Percentiles rank a stretch among this genome's conserved stretches.
These are phyloP conservation scores for Falcaria lacertinaria DNA, from an alignment of 2,888 invertebrate genomes.

Conservation along the genomic window DNA sequence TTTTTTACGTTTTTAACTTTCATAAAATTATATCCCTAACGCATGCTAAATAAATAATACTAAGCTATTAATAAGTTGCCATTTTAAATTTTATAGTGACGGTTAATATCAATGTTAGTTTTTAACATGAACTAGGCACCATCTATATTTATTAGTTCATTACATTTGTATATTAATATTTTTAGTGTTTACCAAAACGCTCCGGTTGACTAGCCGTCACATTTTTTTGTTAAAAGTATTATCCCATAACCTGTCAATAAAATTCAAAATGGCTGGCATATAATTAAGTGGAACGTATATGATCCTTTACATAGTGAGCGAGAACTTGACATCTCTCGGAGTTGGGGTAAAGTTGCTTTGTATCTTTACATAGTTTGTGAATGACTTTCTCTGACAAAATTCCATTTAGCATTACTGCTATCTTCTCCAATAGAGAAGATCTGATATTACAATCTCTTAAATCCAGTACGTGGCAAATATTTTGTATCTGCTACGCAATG, in stretches of 20 bases:
- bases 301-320: constrained; percentile 45
- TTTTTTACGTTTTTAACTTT: constrained; percentile 39
- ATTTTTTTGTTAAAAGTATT: not conserved
- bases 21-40: constrained; percentile 46
- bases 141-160: not conserved
- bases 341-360: constrained; percentile 7
- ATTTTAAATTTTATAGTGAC: constrained; percentile 37
- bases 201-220: not conserved
- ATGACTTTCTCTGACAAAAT: no score
- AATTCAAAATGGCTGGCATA: constrained; percentile 48
- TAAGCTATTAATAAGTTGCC: constrained; percentile 48
- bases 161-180: not conserved
- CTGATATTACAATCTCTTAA: no score
- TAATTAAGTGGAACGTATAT: constrained; percentile 47
- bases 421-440: no score
- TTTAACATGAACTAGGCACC: constrained; percentile 3
- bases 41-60: constrained; percentile 76
- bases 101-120: constrained; percentile 11
- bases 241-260: constrained; percentile 19
- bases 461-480: no score
- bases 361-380: no score
- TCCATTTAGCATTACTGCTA: no score
- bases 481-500: no score
- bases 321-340: constrained; percentile 13
- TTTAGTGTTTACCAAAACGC: not conserved